A percentile compares a stretch with the other conserved stretches of the same genome.
Evolutionary conservation across 2,888 invertebrate genomes (phyloP).

Genomic region (Drosophila engyochracea): DNA sequence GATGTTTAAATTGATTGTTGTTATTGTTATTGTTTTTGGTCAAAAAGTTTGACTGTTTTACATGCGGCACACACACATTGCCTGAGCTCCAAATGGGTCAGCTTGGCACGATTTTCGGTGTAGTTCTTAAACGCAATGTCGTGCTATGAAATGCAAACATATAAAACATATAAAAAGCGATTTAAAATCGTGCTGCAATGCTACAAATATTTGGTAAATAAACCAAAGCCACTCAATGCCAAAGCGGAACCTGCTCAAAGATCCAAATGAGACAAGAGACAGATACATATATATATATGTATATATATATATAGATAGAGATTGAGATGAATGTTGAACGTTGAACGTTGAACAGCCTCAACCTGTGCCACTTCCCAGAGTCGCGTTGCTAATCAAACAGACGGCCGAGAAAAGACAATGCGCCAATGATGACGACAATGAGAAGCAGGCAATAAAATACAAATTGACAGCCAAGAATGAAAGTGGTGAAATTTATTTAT

Average conservation of each 20-base stretch:
- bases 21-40: slow-evolving; percentile 51
- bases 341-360: slow-evolving; percentile 1
- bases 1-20: slow-evolving; percentile 41
- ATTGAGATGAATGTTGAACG: neutral
- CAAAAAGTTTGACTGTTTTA: slow-evolving; percentile 52
- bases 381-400: slow-evolving; percentile 53
- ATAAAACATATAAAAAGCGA: slow-evolving; percentile 51
- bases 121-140: slow-evolving; percentile 66
- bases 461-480: slow-evolving; percentile 74
- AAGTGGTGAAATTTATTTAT: slow-evolving; percentile 72
- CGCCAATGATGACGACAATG: slow-evolving; percentile 56
- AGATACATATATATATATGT: neutral
- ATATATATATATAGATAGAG: neutral
- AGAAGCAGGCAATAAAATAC: slow-evolving; percentile 65
- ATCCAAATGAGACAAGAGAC: slow-evolving; percentile 17
- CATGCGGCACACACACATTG: slow-evolving; percentile 45
- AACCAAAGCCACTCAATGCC: slow-evolving; percentile 49
- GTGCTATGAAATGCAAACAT: slow-evolving; percentile 63
- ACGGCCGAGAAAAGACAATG: slow-evolving; percentile 41
- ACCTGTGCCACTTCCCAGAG: slow-evolving; percentile 61
- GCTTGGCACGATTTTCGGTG: slow-evolving; percentile 61
- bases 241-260: slow-evolving; percentile 59
- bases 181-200: slow-evolving; percentile 68
- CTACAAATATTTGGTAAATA: slow-evolving; percentile 63
- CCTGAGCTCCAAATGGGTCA: slow-evolving; percentile 58